Evolutionary conservation across 1,140 invertebrate species (phyloP).

Genomic region (Heterodera carotae): DNA sequence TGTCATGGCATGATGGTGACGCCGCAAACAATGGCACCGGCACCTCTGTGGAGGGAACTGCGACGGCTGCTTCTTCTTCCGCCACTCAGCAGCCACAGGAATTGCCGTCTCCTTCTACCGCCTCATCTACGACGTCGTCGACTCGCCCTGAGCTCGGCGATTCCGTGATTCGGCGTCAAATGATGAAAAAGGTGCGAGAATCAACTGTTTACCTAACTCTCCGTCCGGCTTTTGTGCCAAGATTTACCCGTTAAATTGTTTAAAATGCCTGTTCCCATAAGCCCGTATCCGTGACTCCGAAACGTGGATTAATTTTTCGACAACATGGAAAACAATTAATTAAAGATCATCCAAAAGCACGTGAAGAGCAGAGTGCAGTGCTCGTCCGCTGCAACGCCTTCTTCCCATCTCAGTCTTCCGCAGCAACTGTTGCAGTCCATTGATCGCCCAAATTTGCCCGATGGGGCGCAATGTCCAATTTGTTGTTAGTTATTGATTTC

Average conservation of each 20-base stretch:
- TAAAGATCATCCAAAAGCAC: conserved; percentile 18
- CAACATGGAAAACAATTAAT: neutral
- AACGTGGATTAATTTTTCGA: conserved; percentile 1
- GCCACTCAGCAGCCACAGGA: no score
- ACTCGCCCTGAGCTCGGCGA: conserved; percentile 31
- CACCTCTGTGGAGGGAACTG: neutral
- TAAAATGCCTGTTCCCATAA: no score
- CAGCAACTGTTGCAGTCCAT: conserved; percentile 17
- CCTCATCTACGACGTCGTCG: neutral
- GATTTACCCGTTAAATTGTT: no score
- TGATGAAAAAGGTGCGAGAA: conserved; percentile 37
- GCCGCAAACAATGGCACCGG: neutral
- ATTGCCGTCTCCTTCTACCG: neutral
- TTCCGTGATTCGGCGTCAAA: conserved; percentile 35
- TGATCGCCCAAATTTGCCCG: conserved; percentile 37
- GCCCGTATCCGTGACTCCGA: no score
- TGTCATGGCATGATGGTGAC: neutral
- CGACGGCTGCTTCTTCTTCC: neutral
- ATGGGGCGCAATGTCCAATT: conserved; percentile 37
- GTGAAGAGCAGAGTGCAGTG: neutral
- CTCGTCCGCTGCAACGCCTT: neutral
- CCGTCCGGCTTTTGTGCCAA: no score
- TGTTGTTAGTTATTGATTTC: conserved; percentile 49
- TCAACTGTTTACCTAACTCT: neutral
- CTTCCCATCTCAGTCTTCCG: neutral